Percentiles rank a stretch among this genome's conserved stretches.
Conservation (phyloP, 2,797 vertebrate genomes). For the Sebastes steindachneri region DNA sequence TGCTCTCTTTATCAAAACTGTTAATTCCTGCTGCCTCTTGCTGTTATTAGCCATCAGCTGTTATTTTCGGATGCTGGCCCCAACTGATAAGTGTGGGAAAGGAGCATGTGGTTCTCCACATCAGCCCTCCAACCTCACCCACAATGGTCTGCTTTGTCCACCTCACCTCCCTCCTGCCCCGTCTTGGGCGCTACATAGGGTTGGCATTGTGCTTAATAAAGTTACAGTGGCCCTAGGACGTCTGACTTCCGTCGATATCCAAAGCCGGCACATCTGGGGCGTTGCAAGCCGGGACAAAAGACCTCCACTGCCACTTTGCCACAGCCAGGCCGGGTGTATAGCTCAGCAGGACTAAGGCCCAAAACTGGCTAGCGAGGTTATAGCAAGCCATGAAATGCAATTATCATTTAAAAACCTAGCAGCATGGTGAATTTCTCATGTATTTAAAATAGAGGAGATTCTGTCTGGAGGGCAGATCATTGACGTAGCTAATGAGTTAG, state of each 20-base stretch:
- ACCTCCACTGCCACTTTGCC: conserved; percentile 61
- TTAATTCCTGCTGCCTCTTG: conserved; percentile 42
- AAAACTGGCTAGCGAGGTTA: conserved; percentile 42
- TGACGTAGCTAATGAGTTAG: conserved; percentile 66
- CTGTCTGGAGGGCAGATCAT: conserved; percentile 65
- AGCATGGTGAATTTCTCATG: conserved; percentile 53
- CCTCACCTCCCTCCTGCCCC: conserved; percentile 61
- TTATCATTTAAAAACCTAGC: conserved; percentile 53
- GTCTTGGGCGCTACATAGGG: conserved; percentile 68
- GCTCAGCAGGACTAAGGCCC: conserved; percentile 25
- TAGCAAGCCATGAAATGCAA: conserved; percentile 53
- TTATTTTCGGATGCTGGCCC: conserved; percentile 71
- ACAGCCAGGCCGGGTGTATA: conserved; percentile 20
- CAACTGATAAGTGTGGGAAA: conserved; percentile 83
- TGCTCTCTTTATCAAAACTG: conserved; percentile 48
- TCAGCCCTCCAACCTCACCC: conserved; percentile 41
- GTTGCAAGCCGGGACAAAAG: conserved; percentile 66
- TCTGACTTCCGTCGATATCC: conserved; percentile 62
- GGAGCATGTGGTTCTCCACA: conserved; percentile 76
- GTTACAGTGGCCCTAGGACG: conserved; percentile 74
- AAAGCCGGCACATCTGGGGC: conserved; percentile 50
- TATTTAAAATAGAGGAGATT: conserved; percentile 60
- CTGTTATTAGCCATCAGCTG: conserved; percentile 67
- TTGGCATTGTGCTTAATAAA: conserved; percentile 80
- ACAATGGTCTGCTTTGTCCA: conserved; percentile 77